Evolutionary conservation across 2,113 vertebrate genomes (phyloP), one percentile per base, ranked within the genome.

Genomic region (Brachirus orientalis): DNA sequence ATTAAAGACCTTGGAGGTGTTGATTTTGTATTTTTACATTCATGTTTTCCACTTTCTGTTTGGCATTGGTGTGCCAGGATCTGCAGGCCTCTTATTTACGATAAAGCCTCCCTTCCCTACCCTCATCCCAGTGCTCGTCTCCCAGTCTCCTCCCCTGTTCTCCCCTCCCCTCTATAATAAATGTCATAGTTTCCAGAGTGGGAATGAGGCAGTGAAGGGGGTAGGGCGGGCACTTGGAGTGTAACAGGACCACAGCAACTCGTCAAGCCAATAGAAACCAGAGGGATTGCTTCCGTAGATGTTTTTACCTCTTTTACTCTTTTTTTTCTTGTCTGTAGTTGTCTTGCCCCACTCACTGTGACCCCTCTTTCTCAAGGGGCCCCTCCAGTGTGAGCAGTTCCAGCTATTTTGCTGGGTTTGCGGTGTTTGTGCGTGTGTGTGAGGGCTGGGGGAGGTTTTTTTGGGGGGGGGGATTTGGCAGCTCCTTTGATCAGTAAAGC

Each of bases 401-500:
- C 88, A 92, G 88, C 90, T 91, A 82, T 91, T 95, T 93, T 92
- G 91, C 91, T 92, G 90, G 84, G 89, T 88, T 87, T 90, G 90
- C 87, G 82, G 81, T 87, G 88, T 90, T 69, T 83, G 80, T 68
- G 77, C 75, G 65, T 75, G 64, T 64, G 88, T 83, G 82, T 76
- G 81, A 66, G 69, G 75, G 80, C 77, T 83, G 90, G 91, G 90
- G 91, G 92, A 86, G 75, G 88, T 89, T 80, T 69, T 88, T 70
- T 28, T 3, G 28, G 28, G 80, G 84, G 75, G 83, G 88, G 90
- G 93, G 92, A 90, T 92, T 94, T 94, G 90, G 93, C 92, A 92
- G 88, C 63, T 92, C 83, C 94, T 96, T 96, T 96, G 94, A 95
- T 95, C 94, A 95, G 90, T 93, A 95, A 93, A 95, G 94, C 94